phyloP scores from a whole-genome alignment of 2,797 vertebrate genomes.

The Micropoecilia bifurca region DNA sequence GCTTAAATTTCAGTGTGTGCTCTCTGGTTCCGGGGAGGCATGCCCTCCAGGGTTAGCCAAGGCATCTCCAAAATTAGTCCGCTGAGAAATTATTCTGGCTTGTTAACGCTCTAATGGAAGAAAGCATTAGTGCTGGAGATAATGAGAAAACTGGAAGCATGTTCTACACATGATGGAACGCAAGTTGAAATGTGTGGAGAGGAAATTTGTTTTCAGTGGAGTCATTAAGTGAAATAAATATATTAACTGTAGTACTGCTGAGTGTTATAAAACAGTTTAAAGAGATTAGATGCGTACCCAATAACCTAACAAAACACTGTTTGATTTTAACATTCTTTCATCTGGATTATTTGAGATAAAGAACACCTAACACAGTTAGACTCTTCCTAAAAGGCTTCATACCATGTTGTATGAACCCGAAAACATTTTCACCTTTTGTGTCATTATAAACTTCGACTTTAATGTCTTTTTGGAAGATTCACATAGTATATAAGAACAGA shows the following conservation, averaged over 20 bases:
- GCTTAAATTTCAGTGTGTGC: slow-evolving; percentile 19
- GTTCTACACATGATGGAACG: background rate
- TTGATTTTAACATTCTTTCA: background rate
- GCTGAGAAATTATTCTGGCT: slow-evolving; percentile 28
- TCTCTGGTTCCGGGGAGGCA: slow-evolving; percentile 26
- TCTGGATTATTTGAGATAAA: background rate
- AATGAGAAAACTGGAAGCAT: background rate
- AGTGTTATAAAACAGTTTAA: background rate
- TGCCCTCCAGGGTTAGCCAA: slow-evolving; percentile 28
- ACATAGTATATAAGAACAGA: background rate
- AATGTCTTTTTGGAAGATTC: background rate
- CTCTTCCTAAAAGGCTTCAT: background rate
- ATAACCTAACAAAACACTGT: background rate
- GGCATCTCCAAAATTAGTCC: slow-evolving; percentile 43
- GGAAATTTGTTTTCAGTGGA: background rate
- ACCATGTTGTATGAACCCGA: background rate
- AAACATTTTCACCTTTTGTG: background rate
- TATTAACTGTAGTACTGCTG: background rate
- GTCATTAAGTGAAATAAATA: background rate
- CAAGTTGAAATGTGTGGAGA: background rate
- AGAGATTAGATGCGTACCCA: background rate
- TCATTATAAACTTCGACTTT: background rate
- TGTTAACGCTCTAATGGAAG: slow-evolving; percentile 30
- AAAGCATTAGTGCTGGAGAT: slow-evolving; percentile 3
- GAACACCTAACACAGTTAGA: background rate